These are phyloP conservation scores for Empidonax traillii DNA, from an alignment of 2,113 vertebrate genomes.

Conservation along the genomic window DNA sequence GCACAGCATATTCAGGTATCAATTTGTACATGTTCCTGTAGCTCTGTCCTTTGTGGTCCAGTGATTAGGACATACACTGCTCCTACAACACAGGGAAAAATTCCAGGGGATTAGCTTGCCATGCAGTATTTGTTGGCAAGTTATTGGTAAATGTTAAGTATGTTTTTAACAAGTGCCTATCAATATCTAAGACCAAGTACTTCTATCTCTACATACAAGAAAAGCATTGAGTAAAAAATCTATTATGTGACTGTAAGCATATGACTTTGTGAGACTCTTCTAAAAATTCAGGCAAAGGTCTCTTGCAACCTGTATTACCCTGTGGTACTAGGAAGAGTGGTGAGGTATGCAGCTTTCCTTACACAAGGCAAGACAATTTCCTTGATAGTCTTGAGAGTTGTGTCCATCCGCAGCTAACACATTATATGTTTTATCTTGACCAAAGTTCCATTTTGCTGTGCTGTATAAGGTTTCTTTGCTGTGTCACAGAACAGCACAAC, in stretches of 20 bases:
- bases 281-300: background rate
- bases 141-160: background rate
- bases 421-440: background rate
- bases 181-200: background rate
- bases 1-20: background rate
- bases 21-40: background rate
- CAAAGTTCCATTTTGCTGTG: background rate
- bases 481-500: background rate
- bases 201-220: background rate
- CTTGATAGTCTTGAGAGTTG: background rate
- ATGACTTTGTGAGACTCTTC: fast-evolving
- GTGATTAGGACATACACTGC: background rate
- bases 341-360: background rate
- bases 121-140: background rate
- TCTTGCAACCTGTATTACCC: background rate
- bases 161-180: background rate
- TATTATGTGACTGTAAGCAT: background rate
- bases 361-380: background rate
- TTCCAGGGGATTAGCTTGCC: background rate
- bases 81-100: background rate
- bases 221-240: background rate
- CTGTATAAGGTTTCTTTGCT: background rate
- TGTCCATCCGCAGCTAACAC: background rate
- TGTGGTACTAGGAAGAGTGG: background rate
- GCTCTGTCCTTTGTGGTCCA: background rate